Conservation (phyloP, 2,888 invertebrate species). For the Sialis fuliginosa region DNA sequence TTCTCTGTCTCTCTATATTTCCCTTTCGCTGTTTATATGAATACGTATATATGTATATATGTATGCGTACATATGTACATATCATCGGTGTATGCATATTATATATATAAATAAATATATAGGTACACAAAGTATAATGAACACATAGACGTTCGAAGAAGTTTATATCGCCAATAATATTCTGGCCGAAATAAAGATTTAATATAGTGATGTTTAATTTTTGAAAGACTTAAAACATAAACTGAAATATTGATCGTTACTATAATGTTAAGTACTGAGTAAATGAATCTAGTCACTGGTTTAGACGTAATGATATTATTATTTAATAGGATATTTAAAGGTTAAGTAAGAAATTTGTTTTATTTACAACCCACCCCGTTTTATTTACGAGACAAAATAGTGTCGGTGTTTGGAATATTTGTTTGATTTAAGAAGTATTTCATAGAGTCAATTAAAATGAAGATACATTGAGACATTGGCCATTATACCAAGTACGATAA, state of each 20-base stretch:
- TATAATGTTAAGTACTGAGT: neutral
- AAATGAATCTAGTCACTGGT: neutral
- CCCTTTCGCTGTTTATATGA: no score
- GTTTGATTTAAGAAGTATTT: no score
- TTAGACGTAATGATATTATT: no score
- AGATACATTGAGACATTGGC: no score
- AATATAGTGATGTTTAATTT: neutral
- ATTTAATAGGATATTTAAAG: no score
- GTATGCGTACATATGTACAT: neutral
- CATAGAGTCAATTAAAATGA: no score
- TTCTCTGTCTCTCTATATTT: neutral
- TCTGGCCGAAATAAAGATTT: neutral
- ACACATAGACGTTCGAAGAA: neutral
- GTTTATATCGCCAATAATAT: neutral
- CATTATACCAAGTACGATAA: no score
- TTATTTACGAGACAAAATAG: no score
- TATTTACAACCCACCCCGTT: no score
- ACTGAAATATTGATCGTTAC: neutral
- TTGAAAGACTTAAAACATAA: neutral
- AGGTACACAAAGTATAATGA: neutral
- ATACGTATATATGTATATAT: neutral
- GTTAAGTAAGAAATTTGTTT: no score
- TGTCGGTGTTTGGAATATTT: no score
- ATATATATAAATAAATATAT: neutral
- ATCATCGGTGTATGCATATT: neutral